Conservation (phyloP, 1,140 invertebrate genomes). For the Hyles euphorbiae region DNA sequence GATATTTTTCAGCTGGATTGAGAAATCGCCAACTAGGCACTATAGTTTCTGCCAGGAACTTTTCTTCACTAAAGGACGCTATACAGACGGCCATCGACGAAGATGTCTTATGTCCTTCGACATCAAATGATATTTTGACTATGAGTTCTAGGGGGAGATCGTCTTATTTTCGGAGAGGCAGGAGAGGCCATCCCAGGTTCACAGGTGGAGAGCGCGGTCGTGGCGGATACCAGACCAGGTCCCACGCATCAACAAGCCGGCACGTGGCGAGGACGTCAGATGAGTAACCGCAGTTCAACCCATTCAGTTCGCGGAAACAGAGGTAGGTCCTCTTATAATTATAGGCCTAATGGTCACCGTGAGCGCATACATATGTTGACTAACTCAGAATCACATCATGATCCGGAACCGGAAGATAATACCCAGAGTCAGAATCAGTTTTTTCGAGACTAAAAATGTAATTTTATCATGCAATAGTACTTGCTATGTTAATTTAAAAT, state of each 20-base stretch:
- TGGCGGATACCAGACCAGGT: not conserved
- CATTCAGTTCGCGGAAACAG: not conserved
- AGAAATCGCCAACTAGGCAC: conserved; percentile 14
- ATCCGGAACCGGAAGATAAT: not conserved
- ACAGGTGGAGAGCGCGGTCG: not conserved
- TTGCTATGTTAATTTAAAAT: not conserved
- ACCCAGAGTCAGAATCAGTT: conserved; percentile 9
- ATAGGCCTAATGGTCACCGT: not conserved
- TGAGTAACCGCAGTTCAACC: not conserved
- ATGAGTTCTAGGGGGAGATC: not conserved
- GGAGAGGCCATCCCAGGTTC: not conserved
- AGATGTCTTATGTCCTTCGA: conserved; percentile 7
- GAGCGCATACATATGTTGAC: conserved; percentile 17
- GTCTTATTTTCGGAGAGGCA: not conserved
- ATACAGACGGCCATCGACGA: conserved; percentile 16
- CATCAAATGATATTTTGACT: conserved; percentile 1
- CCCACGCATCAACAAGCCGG: not conserved
- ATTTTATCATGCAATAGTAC: conserved; percentile 8
- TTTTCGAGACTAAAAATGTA: conserved; percentile 19
- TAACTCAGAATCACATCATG: conserved; percentile 4
- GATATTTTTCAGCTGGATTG: conserved; percentile 12
- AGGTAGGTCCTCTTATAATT: conserved; percentile 4
- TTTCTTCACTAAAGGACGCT: conserved; percentile 16
- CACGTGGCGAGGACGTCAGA: not conserved
- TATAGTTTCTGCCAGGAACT: conserved; percentile 14